Conservation (phyloP, 2,797 vertebrate species). For the Lindbergichthys nudifrons region DNA sequence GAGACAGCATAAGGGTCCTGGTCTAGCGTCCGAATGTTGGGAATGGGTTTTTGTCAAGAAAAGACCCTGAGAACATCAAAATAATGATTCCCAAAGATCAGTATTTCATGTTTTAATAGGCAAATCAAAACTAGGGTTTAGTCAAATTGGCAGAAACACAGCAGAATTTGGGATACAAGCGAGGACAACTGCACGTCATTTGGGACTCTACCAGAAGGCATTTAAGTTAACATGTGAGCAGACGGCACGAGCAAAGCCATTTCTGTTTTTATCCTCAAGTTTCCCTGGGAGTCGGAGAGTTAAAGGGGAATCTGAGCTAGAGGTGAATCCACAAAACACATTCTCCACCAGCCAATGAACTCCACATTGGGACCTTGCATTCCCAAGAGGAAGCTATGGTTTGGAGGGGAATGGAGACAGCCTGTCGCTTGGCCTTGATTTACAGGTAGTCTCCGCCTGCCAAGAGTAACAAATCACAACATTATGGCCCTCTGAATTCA, state of each 20-base stretch:
- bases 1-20: too few species aligned
- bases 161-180: too few species aligned
- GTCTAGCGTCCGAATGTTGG: too few species aligned
- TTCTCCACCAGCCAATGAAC: conserved; percentile 65
- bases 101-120: too few species aligned
- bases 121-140: too few species aligned
- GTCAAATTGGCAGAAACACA: too few species aligned
- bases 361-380: conserved; percentile 52
- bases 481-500: conserved; percentile 65
- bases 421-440: conserved; percentile 73
- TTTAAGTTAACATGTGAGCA: neutral
- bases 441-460: conserved; percentile 67
- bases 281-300: conserved; percentile 43
- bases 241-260: neutral
- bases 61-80: too few species aligned
- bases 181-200: too few species aligned
- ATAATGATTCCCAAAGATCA: too few species aligned
- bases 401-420: conserved; percentile 68
- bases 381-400: conserved; percentile 61
- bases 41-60: too few species aligned
- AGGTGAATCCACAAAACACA: conserved; percentile 53
- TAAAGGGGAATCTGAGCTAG: conserved; percentile 60
- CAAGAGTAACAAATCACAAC: conserved; percentile 77
- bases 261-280: conserved; percentile 37
- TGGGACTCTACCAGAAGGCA: neutral